Base-by-base conservation (phyloP, 2,888 invertebrate genomes). In the Tethea ocularis region DNA sequence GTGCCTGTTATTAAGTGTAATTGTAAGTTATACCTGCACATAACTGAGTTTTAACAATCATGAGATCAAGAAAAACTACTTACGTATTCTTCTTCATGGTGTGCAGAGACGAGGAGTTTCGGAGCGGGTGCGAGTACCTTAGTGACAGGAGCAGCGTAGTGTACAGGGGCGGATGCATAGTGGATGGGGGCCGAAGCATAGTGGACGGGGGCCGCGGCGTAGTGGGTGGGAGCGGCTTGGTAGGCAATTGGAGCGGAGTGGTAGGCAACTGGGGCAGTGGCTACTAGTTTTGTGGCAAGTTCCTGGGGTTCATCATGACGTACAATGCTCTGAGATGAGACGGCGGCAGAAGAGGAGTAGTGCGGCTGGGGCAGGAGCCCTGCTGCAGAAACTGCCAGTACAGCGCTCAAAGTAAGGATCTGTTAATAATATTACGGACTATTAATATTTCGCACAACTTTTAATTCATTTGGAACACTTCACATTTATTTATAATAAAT, bases 351-450 rank as follows among this genome's bases (percentile, higher is more conserved):
- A 1, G 86, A 76, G 38, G 89, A 84, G 75, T 89, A 88, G 75
- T 93, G 91, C 38, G 94, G 69, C 51, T 69, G 74, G 2, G 88
- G 80, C 61, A 91, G 68, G 52, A 90, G 82, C 52, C 88, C 89
- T 15, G 89, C 90, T 51, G 81, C 65, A 23, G 92, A 85, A 52
- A 93, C 84, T 54, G 89, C 89, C 74, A 93, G 66, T 61, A 92
- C 73, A 59, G 89, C 87, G 78, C 87, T 80, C 70, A 93, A 51
- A 58, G 82, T 75, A 51, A 91, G 54, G 54, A 91, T 74, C 91
- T 91, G 75, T 8, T 77, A 80, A 60, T 51, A 67, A 56, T 64
- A 23, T 51, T 17, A 52, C 33, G 33, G 29, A 33, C n/a, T 13
- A 13, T 24, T 33, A 26, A 17, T 17, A 10, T 29, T 29, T 23